phyloP scores from a whole-genome alignment of 2,888 invertebrate species.

The Balanococcus diminutus region DNA sequence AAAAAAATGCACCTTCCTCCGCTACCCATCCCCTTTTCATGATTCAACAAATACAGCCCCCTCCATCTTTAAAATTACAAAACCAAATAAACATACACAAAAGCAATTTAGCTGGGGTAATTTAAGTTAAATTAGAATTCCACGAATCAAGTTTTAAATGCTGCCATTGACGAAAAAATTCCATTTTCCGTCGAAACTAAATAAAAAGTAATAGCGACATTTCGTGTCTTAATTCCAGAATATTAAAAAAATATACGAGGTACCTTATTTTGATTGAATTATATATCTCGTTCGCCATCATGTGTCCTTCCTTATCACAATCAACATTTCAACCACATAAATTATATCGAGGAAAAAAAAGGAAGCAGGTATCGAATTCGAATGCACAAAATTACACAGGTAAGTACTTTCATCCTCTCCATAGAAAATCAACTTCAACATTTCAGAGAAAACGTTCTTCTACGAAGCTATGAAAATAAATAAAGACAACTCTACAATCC shows the following conservation, averaged over 20 bases:
- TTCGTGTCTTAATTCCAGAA: background rate
- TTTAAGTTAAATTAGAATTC: background rate
- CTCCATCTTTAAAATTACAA: too few relatives aligned
- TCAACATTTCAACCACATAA: background rate
- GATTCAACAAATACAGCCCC: too few relatives aligned
- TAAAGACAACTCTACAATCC: background rate
- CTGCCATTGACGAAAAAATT: too few relatives aligned
- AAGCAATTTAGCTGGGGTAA: too few relatives aligned
- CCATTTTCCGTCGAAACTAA: background rate
- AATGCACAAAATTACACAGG: background rate
- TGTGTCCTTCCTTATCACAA: background rate
- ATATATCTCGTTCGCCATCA: background rate
- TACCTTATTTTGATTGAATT: background rate
- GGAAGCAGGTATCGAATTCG: background rate
- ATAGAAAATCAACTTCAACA: background rate
- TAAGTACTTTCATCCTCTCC: background rate
- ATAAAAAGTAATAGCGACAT: background rate
- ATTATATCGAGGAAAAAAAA: background rate
- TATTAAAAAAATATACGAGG: background rate
- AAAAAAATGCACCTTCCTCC: too few relatives aligned
- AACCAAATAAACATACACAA: too few relatives aligned
- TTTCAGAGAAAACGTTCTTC: background rate
- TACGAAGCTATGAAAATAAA: background rate
- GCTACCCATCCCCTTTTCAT: too few relatives aligned
- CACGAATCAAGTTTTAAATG: background rate